A percentile compares a stretch with the other conserved stretches of the same genome.
Evolutionary conservation across 2,797 vertebrate species (phyloP).

Genomic region (Pogonophryne albipinna): DNA sequence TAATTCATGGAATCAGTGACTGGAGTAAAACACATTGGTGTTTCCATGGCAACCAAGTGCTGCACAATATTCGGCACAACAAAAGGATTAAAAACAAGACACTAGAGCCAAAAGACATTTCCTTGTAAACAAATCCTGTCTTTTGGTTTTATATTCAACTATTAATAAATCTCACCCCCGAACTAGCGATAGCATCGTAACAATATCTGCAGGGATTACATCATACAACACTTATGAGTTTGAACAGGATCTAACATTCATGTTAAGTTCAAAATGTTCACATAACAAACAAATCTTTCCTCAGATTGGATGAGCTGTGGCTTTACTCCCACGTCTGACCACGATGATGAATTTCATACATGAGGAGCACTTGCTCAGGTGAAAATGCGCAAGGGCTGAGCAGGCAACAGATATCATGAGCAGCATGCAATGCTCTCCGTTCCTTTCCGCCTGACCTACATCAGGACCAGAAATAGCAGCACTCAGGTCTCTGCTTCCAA

Average conservation of each 20-base stretch:
- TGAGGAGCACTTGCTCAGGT: conserved; percentile 58
- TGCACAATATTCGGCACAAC: conserved; percentile 68
- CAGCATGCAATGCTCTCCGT: conserved; percentile 81
- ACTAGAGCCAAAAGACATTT: conserved; percentile 58
- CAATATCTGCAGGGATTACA: conserved; percentile 35
- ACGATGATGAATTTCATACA: conserved; percentile 56
- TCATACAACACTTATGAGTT: conserved; percentile 25
- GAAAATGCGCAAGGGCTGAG: conserved; percentile 58
- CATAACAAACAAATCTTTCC: conserved; percentile 59
- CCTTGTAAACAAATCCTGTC: conserved; percentile 52
- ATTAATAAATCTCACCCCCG: conserved; percentile 27
- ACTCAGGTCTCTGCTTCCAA: conserved; percentile 91
- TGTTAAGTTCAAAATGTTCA: conserved; percentile 51
- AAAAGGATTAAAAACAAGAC: conserved; percentile 59
- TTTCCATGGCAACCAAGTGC: conserved; percentile 85
- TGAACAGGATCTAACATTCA: conserved; percentile 7
- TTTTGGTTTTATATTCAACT: conserved; percentile 29
- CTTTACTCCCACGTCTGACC: conserved; percentile 58
- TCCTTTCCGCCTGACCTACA: conserved; percentile 90
- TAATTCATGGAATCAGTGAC: conserved; percentile 76
- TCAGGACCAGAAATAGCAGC: conserved; percentile 93
- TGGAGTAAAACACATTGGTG: conserved; percentile 74
- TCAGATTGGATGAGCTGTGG: conserved; percentile 73
- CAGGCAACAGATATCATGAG: conserved; percentile 74
- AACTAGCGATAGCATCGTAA: conserved; percentile 30